phyloP scores from a whole-genome alignment of 2,888 invertebrate genomes.

The Ellobium chinense region DNA sequence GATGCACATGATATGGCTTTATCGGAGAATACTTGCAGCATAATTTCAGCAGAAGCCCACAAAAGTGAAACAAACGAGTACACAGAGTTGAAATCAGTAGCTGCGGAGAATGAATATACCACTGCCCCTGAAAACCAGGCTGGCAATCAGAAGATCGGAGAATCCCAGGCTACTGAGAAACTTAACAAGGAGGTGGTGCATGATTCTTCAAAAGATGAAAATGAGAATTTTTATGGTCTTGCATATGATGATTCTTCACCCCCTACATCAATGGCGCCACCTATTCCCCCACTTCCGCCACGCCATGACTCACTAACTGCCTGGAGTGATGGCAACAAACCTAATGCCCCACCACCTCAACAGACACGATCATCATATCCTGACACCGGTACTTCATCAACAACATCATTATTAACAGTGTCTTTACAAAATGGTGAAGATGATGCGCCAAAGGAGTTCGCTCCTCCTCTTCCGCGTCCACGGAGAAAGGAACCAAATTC shows the following conservation, averaged over 20 bases:
- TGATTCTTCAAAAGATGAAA: constrained; percentile 34
- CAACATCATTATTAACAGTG: constrained; percentile 4
- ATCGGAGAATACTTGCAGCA: not conserved
- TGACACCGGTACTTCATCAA: not conserved
- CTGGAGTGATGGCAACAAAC: not conserved
- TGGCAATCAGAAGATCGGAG: not conserved
- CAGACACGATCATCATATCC: not conserved
- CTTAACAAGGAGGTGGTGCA: not conserved
- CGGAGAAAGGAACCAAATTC: constrained; percentile 1
- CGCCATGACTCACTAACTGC: constrained; percentile 47
- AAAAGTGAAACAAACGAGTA: not conserved
- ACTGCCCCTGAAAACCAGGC: not conserved
- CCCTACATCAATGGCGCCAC: constrained; percentile 17
- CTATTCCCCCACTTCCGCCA: constrained; percentile 36
- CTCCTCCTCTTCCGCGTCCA: constrained; percentile 27
- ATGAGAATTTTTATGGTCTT: constrained; percentile 36
- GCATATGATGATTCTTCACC: not conserved
- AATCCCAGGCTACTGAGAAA: not conserved
- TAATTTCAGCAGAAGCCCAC: not conserved
- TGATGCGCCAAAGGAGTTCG: not conserved
- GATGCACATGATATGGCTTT: not conserved
- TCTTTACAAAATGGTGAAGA: not conserved
- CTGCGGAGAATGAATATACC: not conserved
- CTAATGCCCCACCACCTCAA: not conserved
- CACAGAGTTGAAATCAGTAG: not conserved